Percentiles rank a stretch among this genome's conserved stretches.
Evolutionary conservation across 2,113 vertebrate species (phyloP).

Genomic region (Corydoras sp.): DNA sequence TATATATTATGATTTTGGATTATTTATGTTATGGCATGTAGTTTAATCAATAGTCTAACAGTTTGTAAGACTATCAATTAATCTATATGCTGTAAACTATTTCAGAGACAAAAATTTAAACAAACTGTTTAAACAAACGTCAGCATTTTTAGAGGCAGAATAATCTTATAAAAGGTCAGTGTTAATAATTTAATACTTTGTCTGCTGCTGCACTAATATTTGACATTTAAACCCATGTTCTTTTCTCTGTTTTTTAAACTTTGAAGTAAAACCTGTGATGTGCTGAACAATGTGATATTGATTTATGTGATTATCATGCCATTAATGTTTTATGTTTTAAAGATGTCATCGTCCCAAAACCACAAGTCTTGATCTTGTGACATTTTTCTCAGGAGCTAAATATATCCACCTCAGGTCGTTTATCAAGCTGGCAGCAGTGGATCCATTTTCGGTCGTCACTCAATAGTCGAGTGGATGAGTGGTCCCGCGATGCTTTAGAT

Average conservation of each 20-base stretch:
- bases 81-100: no score
- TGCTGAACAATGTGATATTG: not conserved
- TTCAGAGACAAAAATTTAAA: no score
- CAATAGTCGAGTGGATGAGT: conserved; percentile 1
- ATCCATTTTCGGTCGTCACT: conserved; percentile 23
- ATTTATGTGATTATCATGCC: not conserved
- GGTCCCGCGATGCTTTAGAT: conserved; percentile 16
- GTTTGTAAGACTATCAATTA: no score
- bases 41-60: no score
- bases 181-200: not conserved
- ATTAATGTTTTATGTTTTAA: not conserved
- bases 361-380: conserved; percentile 9
- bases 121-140: no score
- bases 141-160: not conserved
- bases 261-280: not conserved
- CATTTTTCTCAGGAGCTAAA: conserved; percentile 1
- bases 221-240: not conserved
- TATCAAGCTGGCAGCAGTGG: conserved; percentile 17
- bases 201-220: not conserved
- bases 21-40: no score
- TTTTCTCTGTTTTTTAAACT: not conserved
- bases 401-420: conserved; percentile 13
- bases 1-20: no score
- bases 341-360: not conserved
- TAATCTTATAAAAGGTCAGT: not conserved